Conservation (phyloP, 2,113 vertebrate genomes). For the Periophthalmus modestus region DNA sequence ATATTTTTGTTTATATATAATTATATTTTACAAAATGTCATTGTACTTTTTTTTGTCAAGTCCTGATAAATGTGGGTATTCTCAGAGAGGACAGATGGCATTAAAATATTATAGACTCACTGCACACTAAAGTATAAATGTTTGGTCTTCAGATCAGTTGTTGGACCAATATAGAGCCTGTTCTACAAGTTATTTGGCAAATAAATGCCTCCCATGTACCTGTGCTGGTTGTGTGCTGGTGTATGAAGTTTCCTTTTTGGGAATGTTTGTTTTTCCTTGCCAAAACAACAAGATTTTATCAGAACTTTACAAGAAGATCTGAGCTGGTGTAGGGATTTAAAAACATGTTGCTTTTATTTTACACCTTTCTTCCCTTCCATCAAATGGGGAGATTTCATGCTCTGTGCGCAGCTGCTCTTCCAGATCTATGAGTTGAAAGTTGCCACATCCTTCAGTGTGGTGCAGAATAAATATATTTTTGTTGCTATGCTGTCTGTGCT, state of each 20-base stretch:
- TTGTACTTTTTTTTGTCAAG: not conserved
- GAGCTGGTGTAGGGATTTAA: constrained; percentile 10
- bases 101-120: not conserved
- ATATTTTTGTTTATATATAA: not conserved
- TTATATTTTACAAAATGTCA: not conserved
- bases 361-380: constrained; percentile 5
- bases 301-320: constrained; percentile 27
- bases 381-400: not conserved
- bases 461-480: constrained; percentile 28
- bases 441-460: constrained; percentile 11
- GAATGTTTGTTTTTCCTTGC: constrained; percentile 28
- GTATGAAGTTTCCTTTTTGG: constrained; percentile 24
- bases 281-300: constrained; percentile 33
- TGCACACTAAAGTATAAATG: not conserved
- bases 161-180: not conserved
- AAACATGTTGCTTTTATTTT: constrained; percentile 18
- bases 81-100: not conserved
- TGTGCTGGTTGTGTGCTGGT: constrained; percentile 21
- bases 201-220: constrained; percentile 6
- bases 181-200: not conserved
- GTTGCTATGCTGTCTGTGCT: constrained; percentile 13
- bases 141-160: not conserved
- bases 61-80: not conserved
- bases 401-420: constrained; percentile 22
- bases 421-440: not conserved